Conservation (phyloP, 2,113 vertebrate genomes). For the Lepidiolamprologus cunningtoni region DNA sequence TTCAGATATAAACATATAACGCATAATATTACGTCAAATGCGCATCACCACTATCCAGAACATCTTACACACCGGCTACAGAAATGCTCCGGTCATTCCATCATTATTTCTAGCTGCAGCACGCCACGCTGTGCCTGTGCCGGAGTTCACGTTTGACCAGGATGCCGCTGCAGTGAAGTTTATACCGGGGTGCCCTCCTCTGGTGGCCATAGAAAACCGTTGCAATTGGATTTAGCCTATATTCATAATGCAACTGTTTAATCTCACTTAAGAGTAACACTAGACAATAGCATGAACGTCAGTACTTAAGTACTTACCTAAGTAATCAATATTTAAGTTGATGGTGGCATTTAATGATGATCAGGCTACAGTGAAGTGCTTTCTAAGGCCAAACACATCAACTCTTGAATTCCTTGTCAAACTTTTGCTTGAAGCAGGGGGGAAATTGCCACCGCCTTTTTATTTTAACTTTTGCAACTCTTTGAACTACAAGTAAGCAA, state of each 20-base stretch:
- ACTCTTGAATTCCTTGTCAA: not conserved
- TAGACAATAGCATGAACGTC: not conserved
- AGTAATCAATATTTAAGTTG: not conserved
- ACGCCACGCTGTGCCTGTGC: not conserved
- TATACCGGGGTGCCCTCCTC: slow-evolving; percentile 1
- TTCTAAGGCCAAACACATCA: not conserved
- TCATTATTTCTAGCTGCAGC: not conserved
- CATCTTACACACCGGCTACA: not conserved
- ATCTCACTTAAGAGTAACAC: not conserved
- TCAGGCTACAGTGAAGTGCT: not conserved
- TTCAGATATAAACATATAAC: not conserved
- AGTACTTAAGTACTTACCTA: not conserved
- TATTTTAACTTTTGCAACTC: not conserved
- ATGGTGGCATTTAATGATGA: not conserved
- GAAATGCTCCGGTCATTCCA: not conserved
- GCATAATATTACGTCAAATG: not conserved
- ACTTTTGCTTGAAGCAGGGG: not conserved
- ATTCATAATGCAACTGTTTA: not conserved
- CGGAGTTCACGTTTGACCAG: not conserved
- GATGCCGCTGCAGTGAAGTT: not conserved
- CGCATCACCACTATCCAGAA: not conserved
- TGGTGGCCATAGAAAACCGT: not conserved
- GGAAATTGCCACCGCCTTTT: not conserved
- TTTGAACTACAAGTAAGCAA: not conserved
- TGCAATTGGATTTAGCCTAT: not conserved